Evolutionary conservation across 2,113 vertebrate species (phyloP).

Genomic region (Antennarius striatus): DNA sequence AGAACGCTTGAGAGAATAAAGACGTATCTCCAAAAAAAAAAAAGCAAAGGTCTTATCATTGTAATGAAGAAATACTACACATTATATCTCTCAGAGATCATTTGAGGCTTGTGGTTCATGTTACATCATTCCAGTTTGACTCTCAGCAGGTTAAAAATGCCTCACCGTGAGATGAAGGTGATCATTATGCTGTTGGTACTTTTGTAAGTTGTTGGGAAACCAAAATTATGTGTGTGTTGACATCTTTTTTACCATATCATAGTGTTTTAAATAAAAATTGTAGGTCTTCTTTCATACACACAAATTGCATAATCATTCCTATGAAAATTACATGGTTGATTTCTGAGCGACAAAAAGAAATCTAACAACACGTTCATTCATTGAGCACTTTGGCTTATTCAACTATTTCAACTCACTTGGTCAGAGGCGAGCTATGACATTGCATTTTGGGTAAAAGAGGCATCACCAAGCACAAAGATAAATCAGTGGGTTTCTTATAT

Average conservation of each 20-base stretch:
- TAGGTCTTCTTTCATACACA: background rate
- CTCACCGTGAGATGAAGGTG: background rate
- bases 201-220: too few species aligned
- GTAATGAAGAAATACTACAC: too few species aligned
- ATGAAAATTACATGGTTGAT: background rate
- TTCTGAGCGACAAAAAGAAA: background rate
- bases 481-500: background rate
- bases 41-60: too few species aligned
- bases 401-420: background rate
- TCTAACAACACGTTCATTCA: background rate
- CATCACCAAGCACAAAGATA: background rate
- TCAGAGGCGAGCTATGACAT: background rate
- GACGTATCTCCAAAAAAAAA: too few species aligned
- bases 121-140: constrained; percentile 17
- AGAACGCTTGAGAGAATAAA: too few species aligned
- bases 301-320: too few species aligned
- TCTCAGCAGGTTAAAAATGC: constrained; percentile 22
- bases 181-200: background rate
- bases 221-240: too few species aligned
- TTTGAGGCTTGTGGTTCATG: background rate
- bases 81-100: constrained; percentile 1
- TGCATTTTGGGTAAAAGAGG: background rate
- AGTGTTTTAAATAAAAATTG: background rate
- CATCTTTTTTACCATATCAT: too few species aligned
- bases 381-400: background rate